phyloP scores from a whole-genome alignment of 2,888 invertebrate species.

The Zele albiditarsus region DNA sequence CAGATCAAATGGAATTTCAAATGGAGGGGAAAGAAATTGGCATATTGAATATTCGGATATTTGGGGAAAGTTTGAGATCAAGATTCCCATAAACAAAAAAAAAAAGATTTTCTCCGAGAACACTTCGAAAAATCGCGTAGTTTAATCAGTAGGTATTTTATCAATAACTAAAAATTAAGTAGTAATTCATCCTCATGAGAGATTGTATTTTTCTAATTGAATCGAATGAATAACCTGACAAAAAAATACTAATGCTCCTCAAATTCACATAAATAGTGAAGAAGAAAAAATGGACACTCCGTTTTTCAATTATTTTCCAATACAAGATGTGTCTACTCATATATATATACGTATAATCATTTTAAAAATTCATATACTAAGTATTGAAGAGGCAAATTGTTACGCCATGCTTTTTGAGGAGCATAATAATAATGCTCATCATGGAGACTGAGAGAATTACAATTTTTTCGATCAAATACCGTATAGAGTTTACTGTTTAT shows the following conservation, averaged over 20 bases:
- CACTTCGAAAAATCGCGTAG: background rate
- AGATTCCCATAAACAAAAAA: background rate
- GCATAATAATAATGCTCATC: constrained; percentile 22
- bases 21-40: background rate
- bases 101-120: background rate
- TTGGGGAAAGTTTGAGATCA: constrained; percentile 10
- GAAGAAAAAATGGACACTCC: background rate
- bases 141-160: constrained; percentile 19
- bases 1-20: background rate
- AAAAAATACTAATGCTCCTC: constrained; percentile 5
- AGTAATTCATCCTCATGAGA: constrained; percentile 40
- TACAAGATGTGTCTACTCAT: constrained; percentile 9
- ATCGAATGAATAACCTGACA: constrained; percentile 17
- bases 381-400: constrained; percentile 8
- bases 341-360: background rate
- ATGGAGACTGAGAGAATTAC: constrained; percentile 21
- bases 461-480: constrained; percentile 10
- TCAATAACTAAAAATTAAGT: constrained; percentile 22
- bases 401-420: constrained; percentile 9
- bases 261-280: constrained; percentile 3
- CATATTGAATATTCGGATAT: constrained; percentile 34
- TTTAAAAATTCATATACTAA: background rate
- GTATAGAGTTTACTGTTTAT: constrained; percentile 27
- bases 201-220: constrained; percentile 43
- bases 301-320: constrained; percentile 30